These are phyloP conservation scores for Halcyon malimbica DNA, from an alignment of 2,113 vertebrate genomes.

Conservation along the genomic window DNA sequence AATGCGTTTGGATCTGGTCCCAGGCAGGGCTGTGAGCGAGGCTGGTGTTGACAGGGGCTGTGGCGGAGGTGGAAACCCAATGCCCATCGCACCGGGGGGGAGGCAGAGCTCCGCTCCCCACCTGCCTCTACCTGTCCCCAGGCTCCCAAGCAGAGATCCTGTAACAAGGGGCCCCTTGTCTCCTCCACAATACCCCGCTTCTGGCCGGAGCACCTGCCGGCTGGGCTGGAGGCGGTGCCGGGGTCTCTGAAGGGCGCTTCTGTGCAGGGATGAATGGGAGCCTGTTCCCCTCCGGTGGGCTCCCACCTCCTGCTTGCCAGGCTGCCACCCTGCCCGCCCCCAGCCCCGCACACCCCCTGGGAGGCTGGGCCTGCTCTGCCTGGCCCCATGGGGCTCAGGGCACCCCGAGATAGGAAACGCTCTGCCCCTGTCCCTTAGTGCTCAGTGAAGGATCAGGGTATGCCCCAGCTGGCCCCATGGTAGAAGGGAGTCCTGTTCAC, in stretches of 20 bases:
- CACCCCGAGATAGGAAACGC: neutral
- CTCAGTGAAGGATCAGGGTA: neutral
- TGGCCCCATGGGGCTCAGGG: neutral
- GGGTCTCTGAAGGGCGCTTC: constrained; percentile 50
- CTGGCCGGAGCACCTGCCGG: constrained; percentile 24
- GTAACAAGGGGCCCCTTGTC: constrained; percentile 55
- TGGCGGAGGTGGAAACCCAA: neutral
- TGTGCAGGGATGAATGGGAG: constrained; percentile 38
- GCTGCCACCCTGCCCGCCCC: neutral
- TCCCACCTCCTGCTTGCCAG: constrained; percentile 16
- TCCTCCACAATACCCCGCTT: constrained; percentile 12
- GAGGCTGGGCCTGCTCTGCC: neutral
- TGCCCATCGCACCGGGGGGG: fast-evolving
- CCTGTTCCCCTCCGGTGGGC: constrained; percentile 42
- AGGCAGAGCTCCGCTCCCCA: neutral
- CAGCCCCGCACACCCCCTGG: neutral
- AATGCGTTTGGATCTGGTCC: fast-evolving
- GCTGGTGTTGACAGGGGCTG: neutral
- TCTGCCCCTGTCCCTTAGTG: fast-evolving
- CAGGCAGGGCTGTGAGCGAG: neutral
- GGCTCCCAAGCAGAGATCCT: neutral
- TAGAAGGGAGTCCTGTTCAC: neutral
- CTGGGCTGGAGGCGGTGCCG: neutral
- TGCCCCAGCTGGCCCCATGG: fast-evolving
- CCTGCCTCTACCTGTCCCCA: constrained; percentile 55